These are phyloP conservation scores for Bursaphelenchus mucronatus DNA, from an alignment of 1,140 invertebrate species.

Conservation along the genomic window DNA sequence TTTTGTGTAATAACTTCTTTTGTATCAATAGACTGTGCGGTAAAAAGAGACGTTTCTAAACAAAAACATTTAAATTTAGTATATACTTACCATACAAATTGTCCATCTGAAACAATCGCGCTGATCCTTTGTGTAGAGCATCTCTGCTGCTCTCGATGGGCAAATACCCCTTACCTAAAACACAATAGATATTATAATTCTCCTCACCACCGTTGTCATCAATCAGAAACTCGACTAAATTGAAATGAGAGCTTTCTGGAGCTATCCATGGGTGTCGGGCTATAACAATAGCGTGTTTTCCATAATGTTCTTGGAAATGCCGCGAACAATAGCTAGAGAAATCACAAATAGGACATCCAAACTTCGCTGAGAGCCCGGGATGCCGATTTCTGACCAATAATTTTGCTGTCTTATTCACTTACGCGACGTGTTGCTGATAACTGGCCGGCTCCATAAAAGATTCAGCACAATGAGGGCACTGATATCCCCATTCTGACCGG, in stretches of 20 bases:
- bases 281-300: conserved; percentile 43
- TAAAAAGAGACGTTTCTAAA: no score
- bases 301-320: conserved; percentile 53
- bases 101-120: no score
- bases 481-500: conserved; percentile 50
- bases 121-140: no score
- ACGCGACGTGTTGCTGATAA: conserved; percentile 58
- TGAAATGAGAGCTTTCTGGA: conserved; percentile 8
- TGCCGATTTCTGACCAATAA: conserved; percentile 38
- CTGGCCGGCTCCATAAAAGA: conserved; percentile 59
- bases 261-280: not conserved
- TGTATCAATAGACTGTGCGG: no score
- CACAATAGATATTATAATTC: not conserved
- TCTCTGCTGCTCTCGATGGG: no score
- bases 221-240: conserved; percentile 29
- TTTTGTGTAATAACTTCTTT: no score
- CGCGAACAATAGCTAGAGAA: conserved; percentile 55
- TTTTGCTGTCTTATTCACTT: conserved; percentile 15
- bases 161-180: conserved; percentile 2
- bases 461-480: conserved; percentile 56
- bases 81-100: no score
- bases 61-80: no score
- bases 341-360: conserved; percentile 51
- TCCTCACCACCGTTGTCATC: conserved; percentile 41
- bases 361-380: conserved; percentile 51